These are phyloP conservation scores for Sapayoa aenigma DNA, from an alignment of 2,113 vertebrate genomes.

Conservation along the genomic window DNA sequence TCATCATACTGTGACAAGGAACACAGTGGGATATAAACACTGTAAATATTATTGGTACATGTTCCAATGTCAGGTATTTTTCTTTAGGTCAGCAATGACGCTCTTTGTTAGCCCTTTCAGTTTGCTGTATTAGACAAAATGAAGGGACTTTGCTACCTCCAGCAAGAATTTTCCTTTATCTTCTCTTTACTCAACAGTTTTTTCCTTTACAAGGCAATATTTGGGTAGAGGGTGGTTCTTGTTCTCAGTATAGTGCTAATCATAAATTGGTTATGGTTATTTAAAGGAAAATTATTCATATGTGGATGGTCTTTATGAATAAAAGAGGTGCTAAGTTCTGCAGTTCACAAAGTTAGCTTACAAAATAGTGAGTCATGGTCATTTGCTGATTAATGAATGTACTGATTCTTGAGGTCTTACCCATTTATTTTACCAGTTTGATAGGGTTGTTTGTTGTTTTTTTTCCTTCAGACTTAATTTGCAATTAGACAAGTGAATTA, in stretches of 20 bases:
- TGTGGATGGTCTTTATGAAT: neutral
- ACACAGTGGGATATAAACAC: neutral
- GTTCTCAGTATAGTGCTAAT: neutral
- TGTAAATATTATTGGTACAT: neutral
- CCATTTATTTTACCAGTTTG: neutral
- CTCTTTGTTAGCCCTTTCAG: neutral
- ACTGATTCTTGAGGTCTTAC: neutral
- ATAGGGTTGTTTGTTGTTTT: neutral
- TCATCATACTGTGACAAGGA: neutral
- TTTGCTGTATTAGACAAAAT: neutral
- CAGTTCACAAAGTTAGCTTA: neutral
- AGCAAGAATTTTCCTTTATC: neutral
- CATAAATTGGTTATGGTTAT: neutral
- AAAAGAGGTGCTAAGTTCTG: neutral
- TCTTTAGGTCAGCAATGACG: neutral
- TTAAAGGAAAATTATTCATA: neutral
- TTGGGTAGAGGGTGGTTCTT: neutral
- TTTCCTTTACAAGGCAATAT: neutral
- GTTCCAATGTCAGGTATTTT: neutral
- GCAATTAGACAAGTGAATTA: neutral
- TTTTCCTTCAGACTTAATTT: neutral
- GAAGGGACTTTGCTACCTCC: neutral
- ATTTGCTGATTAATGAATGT: neutral
- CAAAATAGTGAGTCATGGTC: neutral
- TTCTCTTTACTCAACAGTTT: neutral